Conservation (phyloP, 2,797 vertebrate species). For the Myotis pilosus region DNA sequence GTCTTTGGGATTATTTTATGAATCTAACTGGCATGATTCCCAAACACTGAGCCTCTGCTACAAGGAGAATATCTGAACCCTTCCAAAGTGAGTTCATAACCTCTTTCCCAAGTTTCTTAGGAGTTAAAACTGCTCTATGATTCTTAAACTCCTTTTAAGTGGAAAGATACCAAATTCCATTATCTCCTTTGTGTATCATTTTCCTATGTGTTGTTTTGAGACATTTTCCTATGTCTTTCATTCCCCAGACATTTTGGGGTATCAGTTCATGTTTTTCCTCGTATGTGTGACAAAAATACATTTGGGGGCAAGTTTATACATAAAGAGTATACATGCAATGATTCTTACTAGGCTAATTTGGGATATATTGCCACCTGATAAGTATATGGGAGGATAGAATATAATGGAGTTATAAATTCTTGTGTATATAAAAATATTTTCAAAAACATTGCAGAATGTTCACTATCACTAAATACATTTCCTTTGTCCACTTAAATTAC, state of each 20-base stretch:
- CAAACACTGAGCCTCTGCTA: not conserved
- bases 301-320: not conserved
- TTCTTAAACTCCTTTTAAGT: conserved; percentile 27
- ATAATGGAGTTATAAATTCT: not conserved
- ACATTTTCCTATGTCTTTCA: too few relatives aligned
- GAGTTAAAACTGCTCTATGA: not conserved
- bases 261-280: conserved; percentile 1
- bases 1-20: not conserved
- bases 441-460: not conserved
- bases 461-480: not conserved
- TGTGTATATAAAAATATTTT: conserved; percentile 2
- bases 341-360: not conserved
- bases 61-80: not conserved
- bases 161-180: conserved; percentile 25
- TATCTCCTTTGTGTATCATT: conserved; percentile 35
- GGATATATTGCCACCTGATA: not conserved
- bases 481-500: not conserved
- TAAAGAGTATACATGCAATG: not conserved
- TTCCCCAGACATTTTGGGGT: not conserved
- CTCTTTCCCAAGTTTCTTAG: conserved; percentile 38
- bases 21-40: not conserved
- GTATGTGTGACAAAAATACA: not conserved
- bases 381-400: not conserved
- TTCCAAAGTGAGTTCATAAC: not conserved
- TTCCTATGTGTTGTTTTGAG: not conserved